Base-by-base conservation (phyloP, 2,113 vertebrate genomes). In the Xiphophorus maculatus region DNA sequence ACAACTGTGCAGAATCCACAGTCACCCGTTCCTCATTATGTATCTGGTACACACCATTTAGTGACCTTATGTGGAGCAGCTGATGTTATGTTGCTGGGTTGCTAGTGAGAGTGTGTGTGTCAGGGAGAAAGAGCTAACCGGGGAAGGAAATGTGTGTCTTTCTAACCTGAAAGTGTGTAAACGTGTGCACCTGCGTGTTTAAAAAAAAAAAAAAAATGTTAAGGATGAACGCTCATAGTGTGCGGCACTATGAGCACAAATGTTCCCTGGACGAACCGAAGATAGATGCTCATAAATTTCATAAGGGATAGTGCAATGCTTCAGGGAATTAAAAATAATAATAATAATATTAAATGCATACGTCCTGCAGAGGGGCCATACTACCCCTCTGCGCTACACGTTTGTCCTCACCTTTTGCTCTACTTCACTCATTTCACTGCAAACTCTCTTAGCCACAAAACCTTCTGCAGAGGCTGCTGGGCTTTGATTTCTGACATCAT, bases 241-340 rank as follows among this genome's bases (percentile, higher is more conserved):
- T 15, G 15, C 17, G 35, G 35, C 35, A n/a, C 61, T 37, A 10
- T 11, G 65, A 29, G 22, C 69, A 65, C 67, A 71, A 68, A 44
- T 29, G 48, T 73, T 83, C 85, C 72, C 66, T 77, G 69, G 79
- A 77, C 73, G 75, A 84, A 85, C 69, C 77, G 74, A 85, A 86
- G 86, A 88, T 77, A 91, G 61, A 88, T 70, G 48, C 30, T 44
- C 67, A 88, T 90, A 87, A 91, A 89, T 88, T 81, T 80, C 84
- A 80, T 42, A 54, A 69, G 67, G 48, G 73, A 84, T 35, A 35
- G 65, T 64, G 68, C 66, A 73, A 82, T 71, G 75, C 66, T 73
- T 82, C 29, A 35, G 30, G 58, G 79, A 81, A 80, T 80, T 83
- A 0, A 25, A 42, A 42, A 42, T 2, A 37, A 37, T 30, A 40